Evolutionary conservation across 1,140 invertebrate genomes (phyloP).

Genomic region (Halyomorpha halys): DNA sequence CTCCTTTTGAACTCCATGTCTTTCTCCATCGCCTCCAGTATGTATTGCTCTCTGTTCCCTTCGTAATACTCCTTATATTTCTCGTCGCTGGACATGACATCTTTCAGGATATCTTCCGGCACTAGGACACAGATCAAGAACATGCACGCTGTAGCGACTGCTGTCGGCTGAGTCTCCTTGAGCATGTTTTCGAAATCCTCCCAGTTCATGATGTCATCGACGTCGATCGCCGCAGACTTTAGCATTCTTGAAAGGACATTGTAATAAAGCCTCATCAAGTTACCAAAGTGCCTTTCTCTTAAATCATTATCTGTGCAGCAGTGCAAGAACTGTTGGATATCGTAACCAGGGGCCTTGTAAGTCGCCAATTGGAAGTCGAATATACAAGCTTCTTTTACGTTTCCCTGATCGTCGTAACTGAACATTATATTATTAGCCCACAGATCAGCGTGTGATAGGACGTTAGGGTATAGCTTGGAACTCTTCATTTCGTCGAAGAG

Average conservation of each 20-base stretch:
- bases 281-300: not conserved
- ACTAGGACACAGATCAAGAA: not conserved
- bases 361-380: conserved; percentile 15
- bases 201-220: not conserved
- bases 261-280: not conserved
- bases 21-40: no score
- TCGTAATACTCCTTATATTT: no score
- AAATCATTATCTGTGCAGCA: not conserved
- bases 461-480: conserved; percentile 3
- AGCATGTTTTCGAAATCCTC: not conserved
- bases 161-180: not conserved
- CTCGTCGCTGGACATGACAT: not conserved
- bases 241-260: not conserved
- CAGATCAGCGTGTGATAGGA: not conserved
- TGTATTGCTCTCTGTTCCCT: no score
- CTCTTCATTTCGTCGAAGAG: not conserved
- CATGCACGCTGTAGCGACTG: not conserved
- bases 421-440: conserved; percentile 18
- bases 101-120: not conserved
- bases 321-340: not conserved
- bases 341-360: not conserved
- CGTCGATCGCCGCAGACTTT: not conserved
- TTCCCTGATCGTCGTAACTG: not conserved
- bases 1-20: no score
- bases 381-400: not conserved